Evolutionary conservation across 2,113 vertebrate species (phyloP), one percentile per base, ranked within the genome.

Genomic region (Pseudonaja textilis): DNA sequence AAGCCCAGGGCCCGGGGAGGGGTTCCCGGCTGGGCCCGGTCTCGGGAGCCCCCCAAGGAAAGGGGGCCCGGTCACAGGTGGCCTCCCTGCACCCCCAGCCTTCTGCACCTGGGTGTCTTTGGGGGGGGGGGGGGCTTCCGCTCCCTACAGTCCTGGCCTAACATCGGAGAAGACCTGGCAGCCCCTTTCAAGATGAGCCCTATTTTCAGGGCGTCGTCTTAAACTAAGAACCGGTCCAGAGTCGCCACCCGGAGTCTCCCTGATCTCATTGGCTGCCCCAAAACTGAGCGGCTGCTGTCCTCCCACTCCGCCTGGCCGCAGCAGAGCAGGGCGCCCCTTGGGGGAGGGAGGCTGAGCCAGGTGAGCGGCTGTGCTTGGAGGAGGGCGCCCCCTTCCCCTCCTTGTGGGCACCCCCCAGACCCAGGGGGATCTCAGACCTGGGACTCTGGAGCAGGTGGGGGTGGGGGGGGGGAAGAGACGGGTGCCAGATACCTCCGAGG

Each of bases 111-210:
- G 59, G 85, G 26, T 1, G 64, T 81, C 12, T 9, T 22, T 2
- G 42, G 42, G n/a, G 0, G 56, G 26, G 26, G 57, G 56, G 25
- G 9, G 2, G 23, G 47, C 47, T 50, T 26, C 16, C 45, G 2
- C n/a, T 26, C 16, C 11, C 22, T 34, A 9, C 16, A 18, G 5
- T 16, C 55, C 42, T n/a, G 3, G 34, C 10, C 74, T 10, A 0
- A 4, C 16, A 2, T 16, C 5, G 2, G 12, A n/a, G 29, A 14
- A n/a, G 14, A n/a, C 64, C 29, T 14, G 1, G 29, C 4, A 1
- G 64, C 29, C 14, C 26, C 29, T n/a, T 64, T 64, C 1, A 29
- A 64, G 59, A 29, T 29, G 61, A 69, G 29, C 61, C 29, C n/a
- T 16, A 69, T 34, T 69, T 16, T 34, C 25, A n/a, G 29, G 64